Evolutionary conservation across 1,140 invertebrate species (phyloP), one percentile per base, ranked within the genome.

Genomic region (Diorhabda elongata): DNA sequence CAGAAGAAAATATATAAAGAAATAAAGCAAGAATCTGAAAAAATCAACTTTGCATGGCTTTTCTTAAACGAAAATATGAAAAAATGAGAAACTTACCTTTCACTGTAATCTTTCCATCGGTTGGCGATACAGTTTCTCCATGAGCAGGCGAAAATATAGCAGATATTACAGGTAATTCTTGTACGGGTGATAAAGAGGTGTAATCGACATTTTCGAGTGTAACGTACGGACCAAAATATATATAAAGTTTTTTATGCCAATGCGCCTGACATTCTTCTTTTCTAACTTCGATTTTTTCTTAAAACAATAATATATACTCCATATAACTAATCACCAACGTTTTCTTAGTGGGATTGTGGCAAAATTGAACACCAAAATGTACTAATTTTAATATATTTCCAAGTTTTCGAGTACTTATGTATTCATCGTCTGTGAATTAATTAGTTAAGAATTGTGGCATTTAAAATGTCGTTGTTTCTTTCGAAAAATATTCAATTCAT

Each of bases 181-280:
- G 59, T 3, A 60, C 42, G 7, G 59, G 42, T 60, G 11, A 43
- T 41, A 60, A 26, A 7, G 11, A 41, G 6, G 59, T 9, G 11
- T 41, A 60, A 5, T 60, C 59, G 2, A 60, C 59, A 60, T 60
- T 60, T 2, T 26, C 42, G 6, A 60, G 42, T 7, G 11, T 43
- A 9, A 43, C 42, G 5, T 43, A 3, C 6, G 59, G 59, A 5
- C 26, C 11, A 43, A 60, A 60, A 60, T 43, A 26, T 43, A 9
- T 60, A 6, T 60, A 60, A 11, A 41, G 26, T 11, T 60, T 7
- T 43, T 43, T 7, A 41, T 60, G 59, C 59, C 59, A 60, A 60
- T 60, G 59, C 7, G 26, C 59, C 42, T 60, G 11, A 11, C 59
- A 41, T 60, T 60, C 59, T 60, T 60, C 59, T 60, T 26, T 41